Conservation (phyloP, 2,888 invertebrate species). For the Stenodema calcarata region DNA sequence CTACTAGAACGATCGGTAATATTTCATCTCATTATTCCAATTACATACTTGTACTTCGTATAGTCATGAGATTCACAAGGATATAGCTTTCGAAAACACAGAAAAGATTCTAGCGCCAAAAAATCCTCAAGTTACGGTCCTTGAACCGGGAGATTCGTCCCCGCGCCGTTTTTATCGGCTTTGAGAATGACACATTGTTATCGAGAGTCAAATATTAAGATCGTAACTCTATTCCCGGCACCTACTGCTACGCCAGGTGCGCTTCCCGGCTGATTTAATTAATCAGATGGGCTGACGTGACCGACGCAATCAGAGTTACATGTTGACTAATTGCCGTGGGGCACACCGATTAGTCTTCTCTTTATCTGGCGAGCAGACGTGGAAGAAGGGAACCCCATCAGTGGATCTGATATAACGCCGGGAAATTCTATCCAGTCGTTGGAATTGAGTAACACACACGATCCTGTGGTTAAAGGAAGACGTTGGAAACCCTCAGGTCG, state of each 20-base stretch:
- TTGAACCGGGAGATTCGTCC: neutral
- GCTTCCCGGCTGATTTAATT: conserved; percentile 33
- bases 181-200: neutral
- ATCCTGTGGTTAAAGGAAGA: neutral
- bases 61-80: too few relatives aligned
- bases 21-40: too few relatives aligned
- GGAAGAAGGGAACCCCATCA: neutral
- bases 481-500: neutral
- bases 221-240: neutral
- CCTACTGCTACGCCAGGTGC: conserved; percentile 3
- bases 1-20: too few relatives aligned
- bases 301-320: conserved; percentile 37
- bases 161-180: neutral
- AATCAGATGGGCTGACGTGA: conserved; percentile 45
- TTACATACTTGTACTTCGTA: too few relatives aligned
- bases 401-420: neutral
- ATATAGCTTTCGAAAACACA: too few relatives aligned
- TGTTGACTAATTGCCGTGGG: conserved; percentile 40
- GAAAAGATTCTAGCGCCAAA: too few relatives aligned
- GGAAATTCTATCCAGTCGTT: neutral
- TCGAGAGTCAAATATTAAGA: conserved; percentile 14
- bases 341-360: conserved; percentile 40
- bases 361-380: conserved; percentile 12
- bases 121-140: too few relatives aligned
- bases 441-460: neutral